Evolutionary conservation across 2,888 invertebrate genomes (phyloP), one percentile per base, ranked within the genome.

Genomic region (Zhuqinia jingwanae): DNA sequence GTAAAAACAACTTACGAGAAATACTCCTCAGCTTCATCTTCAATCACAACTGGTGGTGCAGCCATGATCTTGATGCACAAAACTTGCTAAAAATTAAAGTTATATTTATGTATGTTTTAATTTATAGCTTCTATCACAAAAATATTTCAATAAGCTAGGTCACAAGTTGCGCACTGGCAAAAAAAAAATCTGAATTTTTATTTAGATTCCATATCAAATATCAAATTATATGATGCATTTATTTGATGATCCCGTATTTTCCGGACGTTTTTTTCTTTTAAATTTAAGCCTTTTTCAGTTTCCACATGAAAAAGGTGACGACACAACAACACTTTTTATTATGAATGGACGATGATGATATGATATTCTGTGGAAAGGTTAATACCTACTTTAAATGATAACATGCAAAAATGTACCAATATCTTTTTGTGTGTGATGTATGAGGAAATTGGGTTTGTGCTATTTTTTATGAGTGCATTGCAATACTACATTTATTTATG

Each of bases 11-110:
- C 84, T 85, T 78, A 85, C 84, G 75, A 85, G 70, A 58, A 70
- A 58, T 68, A 85, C 25, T 85, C 84, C 22, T 84, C 83, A 27
- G 47, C 65, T 42, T 77, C 84, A 58, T 58, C 58, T 70, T 78
- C 78, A 68, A 65, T 70, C 78, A 76, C 77, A 42, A 75, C 50
- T 76, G 56, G 68, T 78, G 56, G 17, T 30, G 27, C 76, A 45
- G 84, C 76, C 84, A 65, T 13, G 1, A 30, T 20, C 3, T 22
- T 58, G 22, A 30, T 68, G 17, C 17, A 42, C 42, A 30, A 22
- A 17, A 22, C n/a, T 20, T 25, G 45, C 17, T 17, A 45, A 22
- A 42, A 36, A 22, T 17, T 68, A n/a, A 13, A 42, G 17, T 6
- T 30, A 2, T 17, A 30, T 2, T 30, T 11, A 65, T 17, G n/a